Conservation (phyloP, 2,888 invertebrate species). For the Limnephilus lunatus region DNA sequence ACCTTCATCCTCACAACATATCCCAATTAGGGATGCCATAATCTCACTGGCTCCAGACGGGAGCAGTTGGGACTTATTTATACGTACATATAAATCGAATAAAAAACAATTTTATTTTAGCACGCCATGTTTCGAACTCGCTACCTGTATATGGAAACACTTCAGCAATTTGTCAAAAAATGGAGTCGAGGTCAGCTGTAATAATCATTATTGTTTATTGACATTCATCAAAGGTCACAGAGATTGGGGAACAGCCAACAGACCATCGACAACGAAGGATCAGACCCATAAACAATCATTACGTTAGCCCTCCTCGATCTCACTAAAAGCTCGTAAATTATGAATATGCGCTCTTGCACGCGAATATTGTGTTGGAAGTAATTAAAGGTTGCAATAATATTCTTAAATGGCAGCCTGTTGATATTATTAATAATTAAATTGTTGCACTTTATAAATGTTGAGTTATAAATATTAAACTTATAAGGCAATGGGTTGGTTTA, state of each 20-base stretch:
- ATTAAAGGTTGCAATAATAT: background rate
- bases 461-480: background rate
- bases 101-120: too few species aligned
- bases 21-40: too few species aligned
- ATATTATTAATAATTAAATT: background rate
- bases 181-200: background rate
- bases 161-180: background rate
- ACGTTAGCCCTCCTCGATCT: background rate
- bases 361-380: background rate
- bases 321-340: background rate
- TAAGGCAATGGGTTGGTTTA: background rate
- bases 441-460: background rate
- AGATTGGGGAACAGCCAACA: background rate
- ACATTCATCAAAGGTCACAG: background rate
- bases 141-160: background rate
- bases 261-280: background rate
- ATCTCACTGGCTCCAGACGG: too few species aligned
- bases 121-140: background rate
- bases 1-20: too few species aligned
- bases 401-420: background rate
- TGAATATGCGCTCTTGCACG: background rate
- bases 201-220: background rate
- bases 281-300: background rate
- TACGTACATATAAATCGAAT: too few species aligned
- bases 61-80: too few species aligned